A percentile compares a stretch with the other conserved stretches of the same genome.
Evolutionary conservation across 2,888 invertebrate species (phyloP).

Genomic region (Amiota mariae): DNA sequence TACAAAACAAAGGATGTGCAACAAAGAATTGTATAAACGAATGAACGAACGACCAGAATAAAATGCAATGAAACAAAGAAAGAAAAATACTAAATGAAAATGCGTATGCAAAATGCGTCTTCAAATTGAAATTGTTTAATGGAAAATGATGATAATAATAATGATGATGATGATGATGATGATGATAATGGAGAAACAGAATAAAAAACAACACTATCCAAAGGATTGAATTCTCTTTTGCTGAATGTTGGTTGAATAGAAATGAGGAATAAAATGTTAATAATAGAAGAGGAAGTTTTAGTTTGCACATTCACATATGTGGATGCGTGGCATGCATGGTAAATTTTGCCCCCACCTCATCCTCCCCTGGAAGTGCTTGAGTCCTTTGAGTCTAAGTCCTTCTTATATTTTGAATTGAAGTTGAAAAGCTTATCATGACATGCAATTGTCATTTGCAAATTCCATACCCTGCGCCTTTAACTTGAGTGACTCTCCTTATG

Average conservation of each 20-base stretch:
- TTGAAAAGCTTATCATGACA: neutral
- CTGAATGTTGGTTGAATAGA: too few relatives aligned
- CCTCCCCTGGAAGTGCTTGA: neutral
- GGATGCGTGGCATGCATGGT: too few relatives aligned
- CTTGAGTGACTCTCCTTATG: neutral
- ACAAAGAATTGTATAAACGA: slow-evolving; percentile 9
- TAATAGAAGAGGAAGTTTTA: too few relatives aligned
- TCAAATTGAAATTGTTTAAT: too few relatives aligned
- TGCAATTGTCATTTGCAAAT: slow-evolving; percentile 22
- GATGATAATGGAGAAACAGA: neutral
- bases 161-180: too few relatives aligned
- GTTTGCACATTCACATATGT: too few relatives aligned
- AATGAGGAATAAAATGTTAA: too few relatives aligned
- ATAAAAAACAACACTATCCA: neutral
- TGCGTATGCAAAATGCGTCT: too few relatives aligned
- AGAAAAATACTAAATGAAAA: too few relatives aligned
- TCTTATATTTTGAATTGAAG: neutral
- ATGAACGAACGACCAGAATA: neutral
- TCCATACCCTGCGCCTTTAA: neutral
- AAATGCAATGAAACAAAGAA: slow-evolving; percentile 56
- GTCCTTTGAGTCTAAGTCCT: neutral
- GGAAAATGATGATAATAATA: too few relatives aligned
- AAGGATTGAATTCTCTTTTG: neutral
- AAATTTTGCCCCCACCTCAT: too few relatives aligned
- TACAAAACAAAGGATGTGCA: neutral